These are phyloP conservation scores for Piaya cayana DNA, from an alignment of 2,113 vertebrate genomes.

Conservation along the genomic window DNA sequence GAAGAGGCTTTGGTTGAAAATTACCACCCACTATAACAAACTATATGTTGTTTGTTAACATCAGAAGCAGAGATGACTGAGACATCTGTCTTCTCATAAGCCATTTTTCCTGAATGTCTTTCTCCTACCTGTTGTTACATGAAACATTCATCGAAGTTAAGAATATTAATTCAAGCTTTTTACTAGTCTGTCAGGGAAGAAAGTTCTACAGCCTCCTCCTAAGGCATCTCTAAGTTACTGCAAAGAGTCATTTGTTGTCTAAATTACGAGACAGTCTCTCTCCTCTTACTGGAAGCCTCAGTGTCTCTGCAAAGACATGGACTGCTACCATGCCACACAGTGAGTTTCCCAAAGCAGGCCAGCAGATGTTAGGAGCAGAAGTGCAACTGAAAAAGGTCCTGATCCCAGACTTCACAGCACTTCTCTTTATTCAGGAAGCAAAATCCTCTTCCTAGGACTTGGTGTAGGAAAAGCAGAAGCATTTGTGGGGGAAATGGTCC, in stretches of 20 bases:
- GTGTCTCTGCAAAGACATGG: background rate
- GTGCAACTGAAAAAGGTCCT: fast-evolving
- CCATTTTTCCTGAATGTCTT: background rate
- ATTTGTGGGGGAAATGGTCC: background rate
- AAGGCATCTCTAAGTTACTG: background rate
- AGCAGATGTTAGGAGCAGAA: background rate
- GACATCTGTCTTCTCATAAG: background rate
- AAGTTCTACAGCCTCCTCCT: background rate
- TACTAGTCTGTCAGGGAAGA: background rate
- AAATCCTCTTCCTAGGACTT: background rate
- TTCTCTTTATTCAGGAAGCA: background rate
- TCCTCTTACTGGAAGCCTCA: background rate
- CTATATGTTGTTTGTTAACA: background rate
- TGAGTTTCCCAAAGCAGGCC: background rate
- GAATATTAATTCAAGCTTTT: background rate
- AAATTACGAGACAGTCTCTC: background rate
- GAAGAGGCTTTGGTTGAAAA: background rate
- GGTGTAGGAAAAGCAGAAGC: background rate
- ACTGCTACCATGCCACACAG: too few species aligned
- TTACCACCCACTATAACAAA: background rate
- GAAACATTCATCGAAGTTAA: background rate
- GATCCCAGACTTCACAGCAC: background rate
- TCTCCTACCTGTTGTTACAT: background rate
- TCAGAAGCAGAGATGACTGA: background rate
- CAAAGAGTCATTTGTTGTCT: background rate